phyloP scores from a whole-genome alignment of 2,888 invertebrate genomes.

The Cacoxenus indagator region DNA sequence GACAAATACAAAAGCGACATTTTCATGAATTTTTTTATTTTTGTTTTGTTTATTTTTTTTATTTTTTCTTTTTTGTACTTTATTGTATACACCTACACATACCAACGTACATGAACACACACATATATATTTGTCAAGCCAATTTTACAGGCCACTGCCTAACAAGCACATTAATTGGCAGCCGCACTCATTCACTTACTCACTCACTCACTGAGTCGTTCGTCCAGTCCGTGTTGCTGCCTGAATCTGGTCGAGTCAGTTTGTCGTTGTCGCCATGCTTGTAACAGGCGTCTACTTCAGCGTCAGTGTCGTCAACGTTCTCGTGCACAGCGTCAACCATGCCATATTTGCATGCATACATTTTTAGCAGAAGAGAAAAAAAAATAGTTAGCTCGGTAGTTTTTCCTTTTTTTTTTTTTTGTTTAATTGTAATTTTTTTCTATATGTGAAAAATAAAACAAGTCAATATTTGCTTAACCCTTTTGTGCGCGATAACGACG shows the following conservation, averaged over 20 bases:
- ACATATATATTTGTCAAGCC: conserved; percentile 58
- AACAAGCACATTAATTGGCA: conserved; percentile 67
- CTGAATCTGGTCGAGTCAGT: too few species aligned
- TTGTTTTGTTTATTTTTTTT: background rate
- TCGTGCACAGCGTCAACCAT: conserved; percentile 43
- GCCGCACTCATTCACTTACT: conserved; percentile 39
- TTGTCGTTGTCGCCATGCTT: too few species aligned
- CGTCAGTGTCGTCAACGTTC: conserved; percentile 32
- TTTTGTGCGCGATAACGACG: conserved; percentile 32
- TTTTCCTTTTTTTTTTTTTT: conserved; percentile 30
- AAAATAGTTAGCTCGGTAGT: conserved; percentile 46
- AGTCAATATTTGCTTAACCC: conserved; percentile 64
- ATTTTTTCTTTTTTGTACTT: background rate
- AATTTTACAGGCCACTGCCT: conserved; percentile 66
- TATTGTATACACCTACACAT: background rate
- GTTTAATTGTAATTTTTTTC: conserved; percentile 45
- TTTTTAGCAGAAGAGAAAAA: background rate
- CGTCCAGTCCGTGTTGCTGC: too few species aligned
- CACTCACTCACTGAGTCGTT: conserved; percentile 11
- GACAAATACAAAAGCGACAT: conserved; percentile 3
- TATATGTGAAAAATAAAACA: conserved; percentile 26
- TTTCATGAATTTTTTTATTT: background rate
- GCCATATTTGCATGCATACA: conserved; percentile 11
- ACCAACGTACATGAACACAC: conserved; percentile 4
- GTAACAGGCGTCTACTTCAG: too few species aligned